A percentile compares a stretch with the other conserved stretches of the same genome.
Evolutionary conservation across 2,888 invertebrate genomes (phyloP).

Genomic region (Cosmia trapezina): DNA sequence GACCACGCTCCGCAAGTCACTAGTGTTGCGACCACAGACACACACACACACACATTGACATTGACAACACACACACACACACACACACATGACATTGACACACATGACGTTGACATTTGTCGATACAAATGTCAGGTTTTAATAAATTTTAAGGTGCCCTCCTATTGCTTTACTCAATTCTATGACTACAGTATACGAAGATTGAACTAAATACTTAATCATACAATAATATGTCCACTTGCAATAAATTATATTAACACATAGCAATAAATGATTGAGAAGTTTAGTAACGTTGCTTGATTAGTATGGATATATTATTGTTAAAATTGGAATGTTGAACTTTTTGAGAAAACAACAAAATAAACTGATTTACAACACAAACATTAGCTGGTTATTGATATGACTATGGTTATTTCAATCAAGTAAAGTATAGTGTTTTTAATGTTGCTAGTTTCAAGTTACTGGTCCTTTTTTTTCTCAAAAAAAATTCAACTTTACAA

Average conservation of each 20-base stretch:
- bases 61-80: too few relatives aligned
- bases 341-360: neutral
- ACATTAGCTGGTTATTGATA: neutral
- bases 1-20: neutral
- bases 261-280: conserved; percentile 70
- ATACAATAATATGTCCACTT: conserved; percentile 37
- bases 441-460: neutral
- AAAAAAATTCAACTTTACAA: neutral
- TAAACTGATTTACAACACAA: neutral
- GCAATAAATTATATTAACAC: conserved; percentile 52
- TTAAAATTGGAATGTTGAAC: conserved; percentile 19
- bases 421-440: neutral
- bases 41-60: too few relatives aligned
- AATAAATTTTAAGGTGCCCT: too few relatives aligned
- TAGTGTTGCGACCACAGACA: neutral
- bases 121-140: too few relatives aligned
- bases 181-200: conserved; percentile 1
- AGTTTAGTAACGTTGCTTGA: conserved; percentile 50
- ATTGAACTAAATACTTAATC: neutral
- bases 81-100: too few relatives aligned
- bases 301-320: conserved; percentile 7
- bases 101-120: too few relatives aligned
- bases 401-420: neutral
- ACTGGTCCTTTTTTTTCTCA: neutral
- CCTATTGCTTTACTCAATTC: neutral